Conservation (phyloP, 2,113 vertebrate species). For the Glaucidium brasilianum region DNA sequence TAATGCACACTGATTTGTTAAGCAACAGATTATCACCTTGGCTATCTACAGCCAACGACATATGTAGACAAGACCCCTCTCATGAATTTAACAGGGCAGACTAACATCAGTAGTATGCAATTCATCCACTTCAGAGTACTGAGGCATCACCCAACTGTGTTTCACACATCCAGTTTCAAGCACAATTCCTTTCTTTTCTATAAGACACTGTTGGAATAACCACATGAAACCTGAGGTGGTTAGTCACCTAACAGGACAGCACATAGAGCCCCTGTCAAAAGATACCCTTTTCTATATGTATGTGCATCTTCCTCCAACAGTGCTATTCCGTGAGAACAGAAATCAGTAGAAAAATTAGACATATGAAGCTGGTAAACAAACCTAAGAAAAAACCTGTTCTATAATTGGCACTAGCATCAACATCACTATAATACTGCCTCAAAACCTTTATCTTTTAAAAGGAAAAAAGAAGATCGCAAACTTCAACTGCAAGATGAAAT, state of each 20-base stretch:
- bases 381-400: neutral
- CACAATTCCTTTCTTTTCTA: neutral
- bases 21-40: neutral
- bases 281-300: accelerated
- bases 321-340: neutral
- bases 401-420: neutral
- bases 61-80: neutral
- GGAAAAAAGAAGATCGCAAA: neutral
- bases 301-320: neutral
- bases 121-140: neutral
- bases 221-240: neutral
- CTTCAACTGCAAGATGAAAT: neutral
- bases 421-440: neutral
- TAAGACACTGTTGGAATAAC: neutral
- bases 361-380: neutral
- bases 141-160: neutral
- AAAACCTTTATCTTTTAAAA: neutral
- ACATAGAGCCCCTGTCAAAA: neutral
- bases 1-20: neutral
- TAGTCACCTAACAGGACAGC: neutral
- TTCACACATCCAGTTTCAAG: neutral
- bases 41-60: neutral
- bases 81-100: neutral
- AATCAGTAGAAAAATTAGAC: neutral
- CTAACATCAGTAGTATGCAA: neutral